Conservation (phyloP, 2,113 vertebrate species). For the Bubo bubo region DNA sequence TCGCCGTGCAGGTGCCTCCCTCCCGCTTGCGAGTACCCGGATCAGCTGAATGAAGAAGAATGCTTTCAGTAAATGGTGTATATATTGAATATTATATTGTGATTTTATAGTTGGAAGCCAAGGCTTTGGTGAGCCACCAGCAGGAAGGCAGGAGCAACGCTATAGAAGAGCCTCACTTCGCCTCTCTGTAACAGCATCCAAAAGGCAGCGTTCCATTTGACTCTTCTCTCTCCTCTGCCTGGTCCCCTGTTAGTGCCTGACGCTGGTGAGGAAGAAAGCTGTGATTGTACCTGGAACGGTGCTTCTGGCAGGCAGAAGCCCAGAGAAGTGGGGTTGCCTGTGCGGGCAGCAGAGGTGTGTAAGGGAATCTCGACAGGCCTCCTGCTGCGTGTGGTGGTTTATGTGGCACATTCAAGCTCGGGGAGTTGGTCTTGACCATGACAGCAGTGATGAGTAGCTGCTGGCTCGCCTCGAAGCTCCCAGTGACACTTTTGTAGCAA, state of each 20-base stretch:
- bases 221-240: not conserved
- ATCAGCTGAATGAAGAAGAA: not conserved
- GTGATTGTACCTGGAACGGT: not conserved
- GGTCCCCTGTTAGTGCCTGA: not conserved
- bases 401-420: not conserved
- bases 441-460: not conserved
- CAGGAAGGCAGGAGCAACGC: not conserved
- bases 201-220: not conserved
- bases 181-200: not conserved
- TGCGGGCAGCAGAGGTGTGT: not conserved
- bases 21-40: fast-evolving
- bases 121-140: not conserved
- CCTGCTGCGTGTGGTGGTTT: not conserved
- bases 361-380: not conserved
- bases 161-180: not conserved
- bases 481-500: fast-evolving
- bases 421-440: not conserved
- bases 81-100: not conserved
- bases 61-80: not conserved
- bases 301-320: not conserved
- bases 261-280: not conserved
- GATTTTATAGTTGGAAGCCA: not conserved
- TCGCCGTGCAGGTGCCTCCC: fast-evolving
- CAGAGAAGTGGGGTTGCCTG: not conserved
- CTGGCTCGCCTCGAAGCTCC: not conserved